Evolutionary conservation across 64 coral and sea anemone species (phyloP).

Genomic region (Pachyseris speciosa): DNA sequence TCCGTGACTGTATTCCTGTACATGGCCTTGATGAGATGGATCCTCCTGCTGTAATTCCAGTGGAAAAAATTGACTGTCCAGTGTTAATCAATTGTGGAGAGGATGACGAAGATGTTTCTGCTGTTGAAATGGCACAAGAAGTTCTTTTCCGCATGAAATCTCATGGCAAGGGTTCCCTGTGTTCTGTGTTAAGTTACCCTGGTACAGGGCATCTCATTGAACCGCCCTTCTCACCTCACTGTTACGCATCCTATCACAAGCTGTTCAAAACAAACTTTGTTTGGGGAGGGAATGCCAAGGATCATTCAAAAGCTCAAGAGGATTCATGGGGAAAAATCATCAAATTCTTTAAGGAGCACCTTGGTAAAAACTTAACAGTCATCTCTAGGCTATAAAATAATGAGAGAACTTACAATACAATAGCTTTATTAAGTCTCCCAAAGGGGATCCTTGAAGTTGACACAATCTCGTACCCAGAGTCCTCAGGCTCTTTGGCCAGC

Average conservation of each 20-base stretch:
- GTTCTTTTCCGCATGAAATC: slow-evolving; percentile 23
- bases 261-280: background rate
- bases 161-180: background rate
- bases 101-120: slow-evolving; percentile 22
- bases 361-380: background rate
- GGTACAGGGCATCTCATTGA: slow-evolving; percentile 68
- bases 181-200: slow-evolving; percentile 45
- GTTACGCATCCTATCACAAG: slow-evolving; percentile 57
- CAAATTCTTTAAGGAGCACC: slow-evolving; percentile 33
- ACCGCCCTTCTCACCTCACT: slow-evolving; percentile 64
- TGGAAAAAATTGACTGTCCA: slow-evolving; percentile 66
- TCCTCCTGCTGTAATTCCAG: slow-evolving; percentile 15
- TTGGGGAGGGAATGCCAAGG: slow-evolving; percentile 60
- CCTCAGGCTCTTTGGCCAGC: too few species aligned
- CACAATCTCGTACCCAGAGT: too few species aligned
- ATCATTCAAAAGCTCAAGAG: slow-evolving; percentile 25
- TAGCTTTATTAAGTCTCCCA: too few species aligned
- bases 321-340: slow-evolving; percentile 60
- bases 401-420: too few species aligned
- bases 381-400: background rate
- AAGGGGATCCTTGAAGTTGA: too few species aligned
- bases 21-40: background rate
- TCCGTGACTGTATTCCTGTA: background rate
- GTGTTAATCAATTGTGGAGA: slow-evolving; percentile 45
- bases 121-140: slow-evolving; percentile 30